phyloP scores from a whole-genome alignment of 1,140 invertebrate genomes.

The Lysiphlebus fabarum region DNA sequence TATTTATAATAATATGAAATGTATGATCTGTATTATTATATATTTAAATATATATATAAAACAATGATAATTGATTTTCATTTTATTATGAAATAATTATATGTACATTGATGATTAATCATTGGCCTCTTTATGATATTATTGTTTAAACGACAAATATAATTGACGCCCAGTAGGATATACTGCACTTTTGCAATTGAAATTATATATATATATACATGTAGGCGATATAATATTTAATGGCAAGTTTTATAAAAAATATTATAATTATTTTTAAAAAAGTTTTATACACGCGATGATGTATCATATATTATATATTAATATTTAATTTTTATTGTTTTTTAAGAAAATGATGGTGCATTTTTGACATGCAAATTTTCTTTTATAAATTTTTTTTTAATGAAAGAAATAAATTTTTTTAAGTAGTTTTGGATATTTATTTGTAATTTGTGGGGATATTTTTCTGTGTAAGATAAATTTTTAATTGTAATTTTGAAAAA shows the following conservation, averaged over 20 bases:
- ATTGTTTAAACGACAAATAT: constrained; percentile 20
- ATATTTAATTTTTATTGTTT: not conserved
- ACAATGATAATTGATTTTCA: too few relatives aligned
- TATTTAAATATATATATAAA: too few relatives aligned
- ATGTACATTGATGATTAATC: constrained; percentile 2
- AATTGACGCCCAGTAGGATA: constrained; percentile 24
- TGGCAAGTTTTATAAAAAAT: too few relatives aligned
- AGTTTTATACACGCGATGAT: not conserved
- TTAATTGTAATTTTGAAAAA: too few relatives aligned
- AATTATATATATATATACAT: not conserved
- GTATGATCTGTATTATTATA: too few relatives aligned
- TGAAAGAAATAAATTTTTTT: not conserved
- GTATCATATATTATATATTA: not conserved
- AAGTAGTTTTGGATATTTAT: not conserved
- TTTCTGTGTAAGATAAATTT: too few relatives aligned
- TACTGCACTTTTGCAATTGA: constrained; percentile 15
- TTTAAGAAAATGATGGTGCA: too few relatives aligned
- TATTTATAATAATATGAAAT: too few relatives aligned
- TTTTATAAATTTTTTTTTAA: too few relatives aligned
- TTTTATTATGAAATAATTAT: not conserved
- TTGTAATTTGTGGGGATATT: too few relatives aligned
- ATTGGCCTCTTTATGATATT: constrained; percentile 1
- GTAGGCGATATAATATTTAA: constrained; percentile 20
- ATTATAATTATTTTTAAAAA: too few relatives aligned
- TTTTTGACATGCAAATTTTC: too few relatives aligned